Evolutionary conservation across 2,797 vertebrate genomes (phyloP), one percentile per base, ranked within the genome.

Genomic region (Enteromius afrohamiltoni): DNA sequence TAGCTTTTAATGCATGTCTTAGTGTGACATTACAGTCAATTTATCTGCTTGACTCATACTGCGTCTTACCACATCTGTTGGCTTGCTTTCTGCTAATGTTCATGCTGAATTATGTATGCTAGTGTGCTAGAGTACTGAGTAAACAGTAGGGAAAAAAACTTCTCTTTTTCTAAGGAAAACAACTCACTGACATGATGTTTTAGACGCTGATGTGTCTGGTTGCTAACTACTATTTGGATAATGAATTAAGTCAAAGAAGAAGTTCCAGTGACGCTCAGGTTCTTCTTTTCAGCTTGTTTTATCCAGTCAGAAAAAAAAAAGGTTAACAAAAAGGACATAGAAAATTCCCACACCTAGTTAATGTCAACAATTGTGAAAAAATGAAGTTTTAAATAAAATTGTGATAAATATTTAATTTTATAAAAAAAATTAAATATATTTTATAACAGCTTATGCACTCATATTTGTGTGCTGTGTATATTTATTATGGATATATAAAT

Each of bases 1-100:
- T 34, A 45, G 55, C 40, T 47, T 71, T 81, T 60, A 81, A 81
- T 81, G 37, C 79, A 74, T 17, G 69, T 51, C 29, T 81, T 64
- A 49, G 40, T 37, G 29, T 13, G 73, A 34, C 13, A 62, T 64
- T 17, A 74, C 5, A 21, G 45, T 40, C 42, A 82, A 17, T 26
- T 7, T 49, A 34, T 51, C 67, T 21, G 34, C n/a, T 29, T 31
- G n/a, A 19, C 34, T 80, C 40, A 2, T 45, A 16, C 40, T 0
- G 0, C 13, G 31, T 13, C 34, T 29, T 34, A 49, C 19, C 23
- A 40, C 47, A 47, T 4, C 26, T 62, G n/a, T 5, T 19, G 11
- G 37, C 37, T 29, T 42, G 67, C 40, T 47, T 14, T 6, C 68
- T 26, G 29, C 58, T 74, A 51, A 64, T 62, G 58, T 64, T 26